Percentiles rank a stretch among this genome's conserved stretches.
phyloP scores from a whole-genome alignment of 1,140 invertebrate species.

The Lethocerus indicus region DNA sequence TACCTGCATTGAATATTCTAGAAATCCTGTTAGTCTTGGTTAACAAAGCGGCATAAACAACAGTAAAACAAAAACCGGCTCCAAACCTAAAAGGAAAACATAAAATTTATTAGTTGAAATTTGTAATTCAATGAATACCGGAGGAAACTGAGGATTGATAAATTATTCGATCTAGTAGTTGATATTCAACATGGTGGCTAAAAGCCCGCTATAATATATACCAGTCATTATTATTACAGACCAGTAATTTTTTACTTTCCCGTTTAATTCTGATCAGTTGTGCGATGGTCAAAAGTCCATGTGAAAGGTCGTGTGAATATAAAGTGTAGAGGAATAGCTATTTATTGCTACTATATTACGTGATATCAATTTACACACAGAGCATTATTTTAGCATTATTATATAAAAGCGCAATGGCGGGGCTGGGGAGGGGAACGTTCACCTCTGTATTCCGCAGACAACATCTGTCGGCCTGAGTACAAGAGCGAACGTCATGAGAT shows the following conservation, averaged over 20 bases:
- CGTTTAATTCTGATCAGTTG: too few species aligned
- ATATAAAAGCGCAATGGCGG: neutral
- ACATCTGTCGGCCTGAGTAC: slow-evolving; percentile 57
- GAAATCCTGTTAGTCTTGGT: slow-evolving; percentile 87
- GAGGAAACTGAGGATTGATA: neutral
- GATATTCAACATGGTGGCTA: too few species aligned
- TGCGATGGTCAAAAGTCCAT: too few species aligned
- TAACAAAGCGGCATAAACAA: slow-evolving; percentile 77
- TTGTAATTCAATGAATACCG: neutral
- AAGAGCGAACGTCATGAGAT: slow-evolving; percentile 54
- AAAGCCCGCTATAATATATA: too few species aligned
- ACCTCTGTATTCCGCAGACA: slow-evolving; percentile 62
- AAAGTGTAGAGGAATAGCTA: too few species aligned
- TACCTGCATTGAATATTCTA: slow-evolving; percentile 77
- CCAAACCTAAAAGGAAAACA: slow-evolving; percentile 40
- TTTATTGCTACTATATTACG: neutral
- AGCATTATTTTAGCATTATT: neutral
- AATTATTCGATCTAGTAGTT: too few species aligned
- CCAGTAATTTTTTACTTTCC: too few species aligned
- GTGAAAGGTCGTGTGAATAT: too few species aligned
- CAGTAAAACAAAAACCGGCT: slow-evolving; percentile 78
- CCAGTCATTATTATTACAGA: too few species aligned
- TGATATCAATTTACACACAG: neutral
- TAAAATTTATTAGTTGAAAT: neutral
- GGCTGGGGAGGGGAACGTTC: slow-evolving; percentile 19